phyloP scores from a whole-genome alignment of 2,797 vertebrate genomes.

The Manis javanica region DNA sequence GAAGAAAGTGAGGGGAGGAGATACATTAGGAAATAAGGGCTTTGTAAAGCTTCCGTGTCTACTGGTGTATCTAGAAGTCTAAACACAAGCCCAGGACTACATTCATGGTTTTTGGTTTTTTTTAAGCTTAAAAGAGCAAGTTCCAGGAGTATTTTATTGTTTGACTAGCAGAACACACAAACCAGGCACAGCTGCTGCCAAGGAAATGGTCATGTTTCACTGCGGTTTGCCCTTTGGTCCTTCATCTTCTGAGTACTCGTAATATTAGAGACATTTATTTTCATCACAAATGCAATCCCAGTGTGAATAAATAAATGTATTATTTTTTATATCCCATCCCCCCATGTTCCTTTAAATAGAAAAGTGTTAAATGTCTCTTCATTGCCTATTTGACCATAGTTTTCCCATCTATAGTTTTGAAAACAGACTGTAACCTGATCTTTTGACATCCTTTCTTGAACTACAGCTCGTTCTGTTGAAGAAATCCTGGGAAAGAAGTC shows the following conservation, averaged over 20 bases:
- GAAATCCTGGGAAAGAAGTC: not conserved
- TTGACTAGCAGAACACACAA: slow-evolving; percentile 63
- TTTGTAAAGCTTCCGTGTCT: no score
- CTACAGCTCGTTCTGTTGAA: not conserved
- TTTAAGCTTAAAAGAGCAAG: not conserved
- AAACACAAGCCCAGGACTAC: no score
- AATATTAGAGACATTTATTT: slow-evolving; percentile 67
- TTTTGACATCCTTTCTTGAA: slow-evolving; percentile 45
- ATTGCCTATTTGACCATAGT: not conserved
- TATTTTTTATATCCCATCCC: slow-evolving; percentile 44
- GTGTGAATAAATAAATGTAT: slow-evolving; percentile 83
- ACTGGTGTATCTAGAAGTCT: no score
- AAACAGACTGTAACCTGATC: not conserved
- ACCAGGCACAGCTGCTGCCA: slow-evolving; percentile 57
- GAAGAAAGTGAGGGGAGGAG: no score
- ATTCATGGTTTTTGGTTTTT: no score
- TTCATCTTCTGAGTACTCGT: slow-evolving; percentile 70
- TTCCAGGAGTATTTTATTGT: slow-evolving; percentile 4
- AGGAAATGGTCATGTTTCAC: slow-evolving; percentile 34
- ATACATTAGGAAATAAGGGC: no score
- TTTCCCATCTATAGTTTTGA: slow-evolving; percentile 42
- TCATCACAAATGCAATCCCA: slow-evolving; percentile 75
- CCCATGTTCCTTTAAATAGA: slow-evolving; percentile 58
- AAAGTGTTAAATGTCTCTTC: slow-evolving; percentile 72
- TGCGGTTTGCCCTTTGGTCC: slow-evolving; percentile 63